Base-by-base conservation (phyloP, 2,888 invertebrate genomes). In the Carterocephalus palaemon region DNA sequence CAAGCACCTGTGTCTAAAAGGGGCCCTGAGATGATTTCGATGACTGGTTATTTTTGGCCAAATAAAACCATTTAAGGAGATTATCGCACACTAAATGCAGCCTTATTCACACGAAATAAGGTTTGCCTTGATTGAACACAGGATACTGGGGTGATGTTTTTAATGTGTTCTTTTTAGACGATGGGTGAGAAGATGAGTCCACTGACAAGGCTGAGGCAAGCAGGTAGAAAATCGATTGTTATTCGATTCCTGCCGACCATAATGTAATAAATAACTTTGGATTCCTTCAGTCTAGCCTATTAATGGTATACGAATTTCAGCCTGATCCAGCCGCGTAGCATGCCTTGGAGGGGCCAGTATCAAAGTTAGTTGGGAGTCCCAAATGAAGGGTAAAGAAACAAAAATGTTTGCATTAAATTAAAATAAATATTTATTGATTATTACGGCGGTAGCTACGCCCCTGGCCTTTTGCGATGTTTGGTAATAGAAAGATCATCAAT, bases 171-270 rank as follows among this genome's bases (percentile, higher is more conserved):
- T 65, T 63, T 63, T 60, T 59, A 51, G 60, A 54, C 54, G 45
- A 50, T 61, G 70, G 75, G 75, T 72, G 75, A 75, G 75, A 75
- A 71, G 74, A 75, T 69, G 67, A 64, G 64, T 61, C 66, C 67
- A 70, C 74, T 68, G 75, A 72, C 75, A 69, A 60, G 62, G 52
- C 57, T 60, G 56, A 52, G 57, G 64, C 62, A 60, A 61, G 74
- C 83, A 83, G 83, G 83, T 83, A 83, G 71, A 73, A 77, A 78
- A 76, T 75, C 75, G 70, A 78, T 81, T 79, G 80, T 78, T 76
- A 69, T 67, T 69, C 57, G 53, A 56, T 49, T 61, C 62, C 57
- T 60, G 57, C 49, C 57, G 57, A 19, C 41, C 41, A 20, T 47
- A 34, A 48, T 47, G 47, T 49, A 47, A 52, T 53, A 52, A 47